Percentiles rank a stretch among this genome's conserved stretches.
phyloP scores from a whole-genome alignment of 2,113 vertebrate genomes.

The Scophthalmus maximus region DNA sequence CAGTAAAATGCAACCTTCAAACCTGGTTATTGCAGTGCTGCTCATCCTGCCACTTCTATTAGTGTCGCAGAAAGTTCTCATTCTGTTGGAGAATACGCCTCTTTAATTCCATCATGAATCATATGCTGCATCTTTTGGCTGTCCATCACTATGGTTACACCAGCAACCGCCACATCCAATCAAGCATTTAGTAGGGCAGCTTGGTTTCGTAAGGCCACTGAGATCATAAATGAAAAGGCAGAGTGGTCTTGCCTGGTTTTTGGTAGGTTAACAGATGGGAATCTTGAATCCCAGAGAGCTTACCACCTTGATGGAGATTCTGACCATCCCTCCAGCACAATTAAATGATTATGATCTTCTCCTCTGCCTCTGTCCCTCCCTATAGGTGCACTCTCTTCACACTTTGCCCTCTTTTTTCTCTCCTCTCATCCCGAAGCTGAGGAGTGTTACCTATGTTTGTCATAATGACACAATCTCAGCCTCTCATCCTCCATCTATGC shows the following conservation, averaged over 20 bases:
- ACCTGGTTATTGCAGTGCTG: constrained; percentile 30
- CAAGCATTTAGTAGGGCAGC: constrained; percentile 30
- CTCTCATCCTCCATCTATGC: constrained; percentile 65
- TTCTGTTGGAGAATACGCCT: constrained; percentile 40
- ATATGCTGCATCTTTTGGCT: constrained; percentile 40
- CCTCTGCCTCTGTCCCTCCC: constrained; percentile 51
- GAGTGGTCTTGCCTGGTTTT: constrained; percentile 29
- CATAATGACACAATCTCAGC: constrained; percentile 79
- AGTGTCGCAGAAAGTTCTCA: constrained; percentile 47
- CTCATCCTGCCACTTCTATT: constrained; percentile 32
- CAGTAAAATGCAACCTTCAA: constrained; percentile 40
- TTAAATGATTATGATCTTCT: constrained; percentile 85
- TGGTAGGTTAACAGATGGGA: constrained; percentile 50
- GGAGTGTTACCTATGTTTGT: constrained; percentile 72
- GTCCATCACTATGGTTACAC: constrained; percentile 70
- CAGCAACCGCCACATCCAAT: constrained; percentile 50
- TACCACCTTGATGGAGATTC: constrained; percentile 67
- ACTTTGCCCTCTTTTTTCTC: constrained; percentile 57
- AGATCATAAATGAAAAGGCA: constrained; percentile 40
- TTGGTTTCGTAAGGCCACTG: constrained; percentile 31
- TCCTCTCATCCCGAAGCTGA: constrained; percentile 64
- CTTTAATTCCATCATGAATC: constrained; percentile 60
- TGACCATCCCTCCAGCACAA: constrained; percentile 77
- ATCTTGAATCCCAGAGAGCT: constrained; percentile 53
- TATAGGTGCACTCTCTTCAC: constrained; percentile 38